phyloP scores from a whole-genome alignment of 2,797 vertebrate species.

The Tapirus indicus region DNA sequence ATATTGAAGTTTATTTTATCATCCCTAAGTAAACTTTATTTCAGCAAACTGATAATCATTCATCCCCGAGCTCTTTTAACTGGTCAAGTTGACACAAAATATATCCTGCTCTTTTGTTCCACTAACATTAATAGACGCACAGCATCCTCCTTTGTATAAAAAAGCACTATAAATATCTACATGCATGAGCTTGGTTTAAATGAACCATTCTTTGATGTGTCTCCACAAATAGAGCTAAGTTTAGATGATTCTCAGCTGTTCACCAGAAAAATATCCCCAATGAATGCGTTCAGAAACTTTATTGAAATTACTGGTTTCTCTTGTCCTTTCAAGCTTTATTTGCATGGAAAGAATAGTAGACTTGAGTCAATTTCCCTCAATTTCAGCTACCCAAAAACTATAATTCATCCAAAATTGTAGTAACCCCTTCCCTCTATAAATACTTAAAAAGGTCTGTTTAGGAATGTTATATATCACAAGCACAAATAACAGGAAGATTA shows the following conservation, averaged over 20 bases:
- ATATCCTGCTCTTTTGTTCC: conserved; percentile 38
- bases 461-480: not conserved
- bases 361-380: not conserved
- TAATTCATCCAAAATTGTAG: not conserved
- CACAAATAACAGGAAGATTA: not conserved
- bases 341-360: not conserved
- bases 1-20: conserved; percentile 73
- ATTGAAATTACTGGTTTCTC: conserved; percentile 7
- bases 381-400: not conserved
- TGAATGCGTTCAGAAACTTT: not conserved
- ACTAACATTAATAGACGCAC: not conserved
- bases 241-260: conserved; percentile 59
- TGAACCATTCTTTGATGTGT: conserved; percentile 43
- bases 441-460: not conserved
- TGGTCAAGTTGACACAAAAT: conserved; percentile 61
- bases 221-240: conserved; percentile 23
- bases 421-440: not conserved
- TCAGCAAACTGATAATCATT: conserved; percentile 64
- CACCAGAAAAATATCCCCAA: not conserved
- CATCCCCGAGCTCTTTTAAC: conserved; percentile 25
- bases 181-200: conserved; percentile 25
- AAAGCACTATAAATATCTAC: conserved; percentile 46
- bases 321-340: not conserved
- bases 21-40: conserved; percentile 75
- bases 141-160: conserved; percentile 2